A percentile compares a stretch with the other conserved stretches of the same genome.
Conservation (phyloP, 92 coral and sea anemone genomes). For the Bergia puertoricense region DNA sequence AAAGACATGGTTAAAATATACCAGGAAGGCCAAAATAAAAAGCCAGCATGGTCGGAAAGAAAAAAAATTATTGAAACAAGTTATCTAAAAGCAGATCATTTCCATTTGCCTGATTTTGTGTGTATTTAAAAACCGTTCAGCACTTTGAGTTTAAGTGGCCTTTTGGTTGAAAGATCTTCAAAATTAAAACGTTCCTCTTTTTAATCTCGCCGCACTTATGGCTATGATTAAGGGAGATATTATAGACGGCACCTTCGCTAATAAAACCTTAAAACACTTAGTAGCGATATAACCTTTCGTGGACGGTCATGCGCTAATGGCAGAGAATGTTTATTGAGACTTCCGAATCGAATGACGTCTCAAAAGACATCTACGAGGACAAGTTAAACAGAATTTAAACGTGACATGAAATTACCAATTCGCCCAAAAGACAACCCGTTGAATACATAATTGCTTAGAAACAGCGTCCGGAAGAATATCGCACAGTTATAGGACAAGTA, state of each 20-base stretch:
- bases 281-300: conserved; percentile 1
- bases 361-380: background rate
- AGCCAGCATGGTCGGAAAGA: background rate
- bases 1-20: background rate
- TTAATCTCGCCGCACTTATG: conserved; percentile 41
- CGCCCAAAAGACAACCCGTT: conserved; percentile 30
- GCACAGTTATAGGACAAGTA: background rate
- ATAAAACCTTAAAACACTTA: conserved; percentile 30
- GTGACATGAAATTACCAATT: conserved; percentile 31
- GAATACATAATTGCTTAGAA: background rate
- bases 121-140: background rate
- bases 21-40: background rate
- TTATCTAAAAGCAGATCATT: background rate
- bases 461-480: conserved; percentile 15
- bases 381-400: conserved; percentile 38
- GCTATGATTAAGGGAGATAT: background rate
- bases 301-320: conserved; percentile 8
- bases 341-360: conserved; percentile 43
- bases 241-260: conserved; percentile 11
- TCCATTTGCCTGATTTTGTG: background rate
- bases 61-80: background rate
- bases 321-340: conserved; percentile 11
- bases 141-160: conserved; percentile 22
- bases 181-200: conserved; percentile 20
- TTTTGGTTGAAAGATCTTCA: conserved; percentile 20